Evolutionary conservation across 2,888 invertebrate genomes (phyloP).

Genomic region (Pandemis cinnamomeana): DNA sequence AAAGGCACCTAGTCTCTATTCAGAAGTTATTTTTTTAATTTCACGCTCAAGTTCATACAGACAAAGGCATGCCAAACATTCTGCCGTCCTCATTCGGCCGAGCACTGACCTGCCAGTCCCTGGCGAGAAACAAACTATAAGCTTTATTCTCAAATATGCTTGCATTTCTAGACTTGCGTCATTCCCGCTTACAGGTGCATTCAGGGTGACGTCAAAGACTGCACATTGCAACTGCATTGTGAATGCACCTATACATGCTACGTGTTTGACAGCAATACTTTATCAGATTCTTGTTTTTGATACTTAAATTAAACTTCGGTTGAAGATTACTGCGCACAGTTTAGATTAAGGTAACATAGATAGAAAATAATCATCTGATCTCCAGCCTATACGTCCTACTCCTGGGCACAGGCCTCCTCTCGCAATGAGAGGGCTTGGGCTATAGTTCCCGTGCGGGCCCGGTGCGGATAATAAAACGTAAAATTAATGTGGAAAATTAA

Average conservation of each 20-base stretch:
- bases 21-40: conserved; percentile 33
- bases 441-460: too few species aligned
- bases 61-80: conserved; percentile 27
- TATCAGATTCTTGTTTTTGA: not conserved
- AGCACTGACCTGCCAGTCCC: conserved; percentile 8
- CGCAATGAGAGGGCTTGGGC: too few species aligned
- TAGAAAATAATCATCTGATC: not conserved
- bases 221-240: not conserved
- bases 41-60: conserved; percentile 16
- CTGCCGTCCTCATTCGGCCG: conserved; percentile 10
- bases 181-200: conserved; percentile 11
- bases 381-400: too few species aligned
- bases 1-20: not conserved
- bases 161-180: conserved; percentile 14
- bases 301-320: not conserved
- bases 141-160: conserved; percentile 22
- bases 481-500: not conserved
- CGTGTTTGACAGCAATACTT: not conserved
- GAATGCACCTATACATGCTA: not conserved
- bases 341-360: not conserved
- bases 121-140: not conserved
- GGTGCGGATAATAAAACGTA: not conserved
- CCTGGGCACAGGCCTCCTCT: too few species aligned
- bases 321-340: not conserved
- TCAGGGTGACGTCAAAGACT: conserved; percentile 3